Evolutionary conservation across 2,888 invertebrate species (phyloP).

Genomic region (Lottia gigantea): DNA sequence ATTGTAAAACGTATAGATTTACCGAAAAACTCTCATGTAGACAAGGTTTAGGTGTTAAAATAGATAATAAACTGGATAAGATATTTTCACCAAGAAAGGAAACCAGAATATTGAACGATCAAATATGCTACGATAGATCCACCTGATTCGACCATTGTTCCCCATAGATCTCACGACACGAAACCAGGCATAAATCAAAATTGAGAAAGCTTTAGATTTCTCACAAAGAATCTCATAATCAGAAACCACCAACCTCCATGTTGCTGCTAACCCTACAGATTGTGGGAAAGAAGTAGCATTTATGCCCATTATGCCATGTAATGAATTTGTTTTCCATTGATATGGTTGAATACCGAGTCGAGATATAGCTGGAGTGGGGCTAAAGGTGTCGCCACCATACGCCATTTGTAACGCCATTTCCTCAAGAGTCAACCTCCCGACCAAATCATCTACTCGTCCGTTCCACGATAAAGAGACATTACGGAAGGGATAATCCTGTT

Average conservation of each 20-base stretch:
- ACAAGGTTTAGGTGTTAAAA: too few relatives aligned
- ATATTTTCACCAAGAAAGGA: too few relatives aligned
- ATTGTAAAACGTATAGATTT: too few relatives aligned
- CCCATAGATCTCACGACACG: too few relatives aligned
- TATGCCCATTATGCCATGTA: slow-evolving; percentile 32
- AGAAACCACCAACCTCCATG: slow-evolving; percentile 21
- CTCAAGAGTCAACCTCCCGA: not conserved
- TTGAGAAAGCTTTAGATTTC: too few relatives aligned
- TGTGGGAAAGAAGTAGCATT: slow-evolving; percentile 46
- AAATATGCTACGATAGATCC: too few relatives aligned
- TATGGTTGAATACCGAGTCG: slow-evolving; percentile 14
- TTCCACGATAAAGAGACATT: not conserved
- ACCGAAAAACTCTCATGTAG: too few relatives aligned
- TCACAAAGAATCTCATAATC: too few relatives aligned
- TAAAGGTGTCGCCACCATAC: not conserved
- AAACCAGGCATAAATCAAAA: too few relatives aligned
- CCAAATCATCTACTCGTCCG: not conserved
- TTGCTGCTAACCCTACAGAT: slow-evolving; percentile 43
- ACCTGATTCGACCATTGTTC: too few relatives aligned
- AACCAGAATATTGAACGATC: too few relatives aligned
- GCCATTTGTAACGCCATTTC: not conserved
- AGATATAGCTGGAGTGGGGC: not conserved
- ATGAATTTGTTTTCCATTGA: slow-evolving; percentile 15
- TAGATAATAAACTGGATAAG: too few relatives aligned
- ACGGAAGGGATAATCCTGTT: not conserved